Conservation (phyloP, 2,113 vertebrate species). For the rabbit (Oryctolagus cuniculus) region mOryCun1.1 NC_091447.1:16960001-16960500, state of each 20-base stretch:
- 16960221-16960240: slow-evolving; percentile 18
- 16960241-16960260: slow-evolving; percentile 1
- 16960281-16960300: slow-evolving; percentile 30
- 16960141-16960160: not conserved
- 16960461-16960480: not conserved
- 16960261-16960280: not conserved
- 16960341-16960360: not conserved
- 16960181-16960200: slow-evolving; percentile 18
- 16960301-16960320: slow-evolving; percentile 9
- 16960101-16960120: not conserved
- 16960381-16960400: slow-evolving; percentile 10
- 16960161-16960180: not conserved
- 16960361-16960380: slow-evolving; percentile 10
- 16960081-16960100: slow-evolving; percentile 3
- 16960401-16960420: slow-evolving; percentile 14
- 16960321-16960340: not conserved
- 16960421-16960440: slow-evolving; percentile 20
- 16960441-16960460: not conserved
- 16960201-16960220: slow-evolving; percentile 27
- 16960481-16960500: not conserved
- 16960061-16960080: not conserved
- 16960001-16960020: not conserved
- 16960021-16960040: not conserved
- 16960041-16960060: not conserved
- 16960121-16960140: not conserved